These are phyloP conservation scores for Syngnathoides biaculeatus DNA, from an alignment of 2,113 vertebrate genomes.

Conservation along the genomic window DNA sequence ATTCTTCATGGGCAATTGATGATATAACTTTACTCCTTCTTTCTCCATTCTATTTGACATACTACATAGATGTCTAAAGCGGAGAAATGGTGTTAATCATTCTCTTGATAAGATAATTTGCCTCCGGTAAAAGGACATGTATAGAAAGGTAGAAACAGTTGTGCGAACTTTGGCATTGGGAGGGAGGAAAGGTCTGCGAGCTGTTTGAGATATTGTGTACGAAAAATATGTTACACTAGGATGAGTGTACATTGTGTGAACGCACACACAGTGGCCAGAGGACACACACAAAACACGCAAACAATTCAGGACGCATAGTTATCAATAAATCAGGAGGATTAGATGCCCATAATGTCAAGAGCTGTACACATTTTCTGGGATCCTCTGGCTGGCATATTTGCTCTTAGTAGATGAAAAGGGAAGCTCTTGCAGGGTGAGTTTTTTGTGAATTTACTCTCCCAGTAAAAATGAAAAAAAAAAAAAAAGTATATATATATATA, in stretches of 20 bases:
- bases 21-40: constrained; percentile 48
- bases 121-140: too few species aligned
- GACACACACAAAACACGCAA: too few species aligned
- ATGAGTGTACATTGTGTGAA: background rate
- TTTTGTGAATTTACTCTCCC: too few species aligned
- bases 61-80: constrained; percentile 74
- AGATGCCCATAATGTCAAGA: too few species aligned
- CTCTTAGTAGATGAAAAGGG: too few species aligned
- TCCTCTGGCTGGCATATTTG: too few species aligned
- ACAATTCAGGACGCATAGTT: too few species aligned
- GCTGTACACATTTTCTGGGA: too few species aligned
- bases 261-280: background rate
- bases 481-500: too few species aligned
- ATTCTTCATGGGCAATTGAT: constrained; percentile 70
- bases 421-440: too few species aligned
- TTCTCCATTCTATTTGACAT: constrained; percentile 76
- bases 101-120: constrained; percentile 77
- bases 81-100: constrained; percentile 78
- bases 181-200: background rate
- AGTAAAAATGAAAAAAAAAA: too few species aligned
- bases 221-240: background rate
- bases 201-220: background rate
- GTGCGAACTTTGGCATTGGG: background rate
- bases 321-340: too few species aligned
- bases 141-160: background rate